Base-by-base conservation (phyloP, 1,140 invertebrate genomes). In the Diuraphis noxia region DNA sequence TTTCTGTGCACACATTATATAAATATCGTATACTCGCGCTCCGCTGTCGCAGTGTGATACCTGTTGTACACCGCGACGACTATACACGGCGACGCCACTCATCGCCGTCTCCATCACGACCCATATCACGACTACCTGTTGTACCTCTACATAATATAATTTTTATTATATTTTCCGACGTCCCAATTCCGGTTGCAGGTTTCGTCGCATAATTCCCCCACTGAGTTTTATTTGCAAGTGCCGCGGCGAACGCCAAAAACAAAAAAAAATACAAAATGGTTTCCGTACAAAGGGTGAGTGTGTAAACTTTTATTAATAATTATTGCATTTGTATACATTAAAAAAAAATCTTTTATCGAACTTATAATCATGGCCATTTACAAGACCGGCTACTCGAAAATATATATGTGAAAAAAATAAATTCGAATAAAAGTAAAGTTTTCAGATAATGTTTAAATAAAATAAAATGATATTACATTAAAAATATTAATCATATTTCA, bases 241-340 rank as follows among this genome's bases (percentile, higher is more conserved):
- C 25, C 25, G 25, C 40, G 23, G 0, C 56, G 56, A 72, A 40
- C 81, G 23, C 79, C 36, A 23, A 38, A 41, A 43, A 82, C 10
- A 40, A 82, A 41, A n/a, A 79, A 19, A 41, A 41, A 25, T 84
- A 43, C 82, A 43, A 84, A 84, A 84, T 84, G 82, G 82, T 46
- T 84, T 84, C 82, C 41, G 82, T 84, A 84, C 82, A 84, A 34
- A 46, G 82, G 82, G 82, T 84, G 17, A 84, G 82, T 84, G 82
- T 84, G 10, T 72, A 72, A n/a, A 72, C 56, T 30, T n/a, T 72
- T 72, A n/a, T 72, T 72, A 72, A 63, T 63, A 49, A 63, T 63
- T n/a, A 63, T 63, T n/a, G 30, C 17, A 72, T 72, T 9, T 56
- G 43, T 6, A 72, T n/a, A 63, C 25, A 56, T 63, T 17, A 13